Percentiles rank a stretch among this genome's conserved stretches.
Conservation (phyloP, 2,888 invertebrate species). For the Microdon myrmicae region DNA sequence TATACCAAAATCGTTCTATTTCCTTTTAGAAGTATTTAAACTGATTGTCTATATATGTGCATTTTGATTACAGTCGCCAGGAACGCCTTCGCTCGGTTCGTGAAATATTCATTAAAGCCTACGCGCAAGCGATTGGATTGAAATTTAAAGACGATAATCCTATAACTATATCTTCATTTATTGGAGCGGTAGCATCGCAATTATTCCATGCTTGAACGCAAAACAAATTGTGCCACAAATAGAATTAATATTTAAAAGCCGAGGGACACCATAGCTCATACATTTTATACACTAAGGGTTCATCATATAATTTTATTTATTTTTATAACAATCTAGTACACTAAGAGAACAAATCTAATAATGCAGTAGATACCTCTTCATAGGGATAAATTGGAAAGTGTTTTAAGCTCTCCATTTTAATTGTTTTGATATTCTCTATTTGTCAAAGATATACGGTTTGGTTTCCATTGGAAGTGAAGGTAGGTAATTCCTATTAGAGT, state of each 20-base stretch:
- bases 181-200: slow-evolving; percentile 56
- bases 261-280: slow-evolving; percentile 36
- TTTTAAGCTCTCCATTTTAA: too few species aligned
- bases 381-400: too few species aligned
- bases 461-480: too few species aligned
- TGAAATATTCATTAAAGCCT: slow-evolving; percentile 61
- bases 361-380: too few species aligned
- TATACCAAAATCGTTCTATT: background rate
- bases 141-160: slow-evolving; percentile 63
- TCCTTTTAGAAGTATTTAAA: background rate
- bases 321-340: too few species aligned
- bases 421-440: too few species aligned
- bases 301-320: slow-evolving; percentile 23
- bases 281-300: slow-evolving; percentile 23
- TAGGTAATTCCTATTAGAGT: too few species aligned
- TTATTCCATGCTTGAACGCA: slow-evolving; percentile 38
- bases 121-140: slow-evolving; percentile 62
- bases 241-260: slow-evolving; percentile 37
- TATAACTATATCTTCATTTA: slow-evolving; percentile 60
- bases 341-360: too few species aligned
- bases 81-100: slow-evolving; percentile 61
- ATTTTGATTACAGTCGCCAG: slow-evolving; percentile 57
- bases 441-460: too few species aligned
- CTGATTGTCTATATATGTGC: slow-evolving; percentile 2
- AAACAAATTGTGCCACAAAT: slow-evolving; percentile 37